Base-by-base conservation (phyloP, 1,140 invertebrate genomes). In the Pogonus chalceus region DNA sequence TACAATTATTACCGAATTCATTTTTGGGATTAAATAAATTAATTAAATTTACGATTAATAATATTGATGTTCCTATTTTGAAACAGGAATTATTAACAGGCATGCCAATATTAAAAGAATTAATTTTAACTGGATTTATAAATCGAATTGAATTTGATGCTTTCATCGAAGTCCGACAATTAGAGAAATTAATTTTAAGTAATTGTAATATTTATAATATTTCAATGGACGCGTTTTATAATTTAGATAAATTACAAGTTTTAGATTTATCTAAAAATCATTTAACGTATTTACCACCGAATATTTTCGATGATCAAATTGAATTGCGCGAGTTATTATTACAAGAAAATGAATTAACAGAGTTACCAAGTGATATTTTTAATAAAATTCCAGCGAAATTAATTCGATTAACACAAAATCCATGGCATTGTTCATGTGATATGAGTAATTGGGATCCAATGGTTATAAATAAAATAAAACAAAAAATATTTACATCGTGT, bases 151-250 rank as follows among this genome's bases (percentile, higher is more conserved):
- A 82, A 55, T 83, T 79, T 59, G 82, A 85, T 65, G 80, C 82
- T 0, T 86, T 87, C 60, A 61, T 76, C 23, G 79, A 82, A 60
- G 68, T 82, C 39, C 63, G 67, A 21, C 72, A 75, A 35, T 63
- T 86, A n/a, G 66, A 76, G 37, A 76, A 75, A 56, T 64, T 87
- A 3, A 73, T 79, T 54, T 52, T 86, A 16, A 79, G 74, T 56
- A 60, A 78, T n/a, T 84, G 83, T 61, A 69, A 75, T n/a, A 72
- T 86, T 35, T 57, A 63, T 37, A 75, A 77, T 52, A 69, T 86
- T 21, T 84, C 82, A 1, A 81, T 84, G 78, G 83, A 85, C 60
- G 74, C 81, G 0, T 81, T 87, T 56, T 77, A 81, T 57, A 82
- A 80, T 3, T 62, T 84, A 1, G 72, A 74, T 59, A 69, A 75